Conservation (phyloP, 2,797 vertebrate species). For the Emys orbicularis region DNA sequence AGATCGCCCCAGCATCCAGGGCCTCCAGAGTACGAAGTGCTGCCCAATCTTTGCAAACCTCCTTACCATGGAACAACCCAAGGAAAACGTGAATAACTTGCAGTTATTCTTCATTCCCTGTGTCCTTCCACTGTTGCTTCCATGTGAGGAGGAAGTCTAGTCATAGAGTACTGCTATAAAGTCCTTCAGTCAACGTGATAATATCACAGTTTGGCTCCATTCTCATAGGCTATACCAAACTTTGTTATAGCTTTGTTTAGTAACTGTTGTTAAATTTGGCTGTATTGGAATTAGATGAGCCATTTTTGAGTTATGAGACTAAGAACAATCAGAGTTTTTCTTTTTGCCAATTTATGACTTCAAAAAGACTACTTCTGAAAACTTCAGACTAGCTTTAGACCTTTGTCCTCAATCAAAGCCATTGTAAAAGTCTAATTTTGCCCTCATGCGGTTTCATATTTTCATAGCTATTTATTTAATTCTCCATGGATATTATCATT, state of each 20-base stretch:
- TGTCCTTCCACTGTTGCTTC: background rate
- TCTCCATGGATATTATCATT: background rate
- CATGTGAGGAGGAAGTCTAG: background rate
- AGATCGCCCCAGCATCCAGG: background rate
- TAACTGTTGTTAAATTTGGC: background rate
- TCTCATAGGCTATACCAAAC: background rate
- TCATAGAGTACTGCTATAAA: background rate
- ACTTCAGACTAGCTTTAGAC: background rate
- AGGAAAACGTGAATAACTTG: background rate
- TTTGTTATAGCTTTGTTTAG: background rate
- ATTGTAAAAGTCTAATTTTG: background rate
- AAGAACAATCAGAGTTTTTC: background rate
- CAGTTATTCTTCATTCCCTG: background rate
- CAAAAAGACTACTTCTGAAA: conserved; percentile 4
- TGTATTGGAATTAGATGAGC: background rate
- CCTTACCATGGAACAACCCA: fast-evolving
- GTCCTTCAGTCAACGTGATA: background rate
- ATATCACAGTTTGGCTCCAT: background rate
- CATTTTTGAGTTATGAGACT: conserved; percentile 12
- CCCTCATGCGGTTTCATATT: background rate
- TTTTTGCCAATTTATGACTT: background rate
- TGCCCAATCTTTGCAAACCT: background rate
- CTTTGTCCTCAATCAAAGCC: background rate
- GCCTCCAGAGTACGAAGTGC: background rate
- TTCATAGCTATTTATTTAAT: background rate